A percentile compares a stretch with the other conserved stretches of the same genome.
These are phyloP conservation scores for Oryzias sinensis DNA, from an alignment of 2,797 vertebrate species.

Conservation along the genomic window DNA sequence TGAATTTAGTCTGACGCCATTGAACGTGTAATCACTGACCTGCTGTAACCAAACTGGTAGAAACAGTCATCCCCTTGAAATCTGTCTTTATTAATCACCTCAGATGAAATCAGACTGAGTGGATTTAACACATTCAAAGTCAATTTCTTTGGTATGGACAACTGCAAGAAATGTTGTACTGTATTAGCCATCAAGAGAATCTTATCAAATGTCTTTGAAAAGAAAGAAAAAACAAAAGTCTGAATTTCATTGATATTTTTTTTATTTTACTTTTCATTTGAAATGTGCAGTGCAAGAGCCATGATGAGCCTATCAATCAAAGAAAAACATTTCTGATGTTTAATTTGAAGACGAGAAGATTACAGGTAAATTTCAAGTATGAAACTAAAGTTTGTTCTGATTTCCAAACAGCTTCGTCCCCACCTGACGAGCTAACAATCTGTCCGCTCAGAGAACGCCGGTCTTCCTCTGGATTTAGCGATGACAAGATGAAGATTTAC, in stretches of 20 bases:
- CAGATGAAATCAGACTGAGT: too few species aligned
- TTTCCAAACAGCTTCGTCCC: slow-evolving; percentile 17
- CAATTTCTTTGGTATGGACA: too few species aligned
- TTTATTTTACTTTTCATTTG: slow-evolving; percentile 28
- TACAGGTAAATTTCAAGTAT: background rate
- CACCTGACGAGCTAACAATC: slow-evolving; percentile 1
- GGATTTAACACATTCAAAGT: too few species aligned
- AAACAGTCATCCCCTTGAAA: too few species aligned
- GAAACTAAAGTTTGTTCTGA: slow-evolving; percentile 32
- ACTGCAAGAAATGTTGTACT: too few species aligned
- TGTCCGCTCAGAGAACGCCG: slow-evolving; percentile 1
- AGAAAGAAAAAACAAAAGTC: too few species aligned
- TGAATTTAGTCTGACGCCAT: too few species aligned
- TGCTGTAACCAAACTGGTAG: too few species aligned
- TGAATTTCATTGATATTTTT: background rate
- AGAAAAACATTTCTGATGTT: slow-evolving; percentile 4
- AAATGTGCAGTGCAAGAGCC: slow-evolving; percentile 18
- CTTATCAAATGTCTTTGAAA: too few species aligned
- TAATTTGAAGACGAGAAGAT: slow-evolving; percentile 2
- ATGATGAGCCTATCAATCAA: slow-evolving; percentile 1
- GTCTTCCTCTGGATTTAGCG: slow-evolving; percentile 8
- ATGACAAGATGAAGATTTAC: slow-evolving; percentile 32
- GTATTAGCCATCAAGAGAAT: too few species aligned
- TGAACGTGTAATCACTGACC: too few species aligned
- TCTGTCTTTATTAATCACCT: too few species aligned